These are phyloP conservation scores for Pomatostomus ruficeps DNA, from an alignment of 2,113 vertebrate species.

Conservation along the genomic window DNA sequence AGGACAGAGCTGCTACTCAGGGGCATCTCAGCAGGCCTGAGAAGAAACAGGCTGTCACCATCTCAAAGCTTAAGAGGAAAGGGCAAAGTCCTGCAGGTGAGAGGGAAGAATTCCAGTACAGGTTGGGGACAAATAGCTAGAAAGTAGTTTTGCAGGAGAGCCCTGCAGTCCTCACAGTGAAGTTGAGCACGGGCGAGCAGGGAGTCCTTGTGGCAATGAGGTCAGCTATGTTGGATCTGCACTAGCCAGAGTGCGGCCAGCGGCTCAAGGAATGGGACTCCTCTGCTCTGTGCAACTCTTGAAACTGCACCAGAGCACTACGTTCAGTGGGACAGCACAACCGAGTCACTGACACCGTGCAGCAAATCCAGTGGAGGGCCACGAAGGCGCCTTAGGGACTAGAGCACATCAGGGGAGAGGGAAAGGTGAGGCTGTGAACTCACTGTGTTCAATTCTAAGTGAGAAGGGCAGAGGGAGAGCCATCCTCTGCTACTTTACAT, in stretches of 20 bases:
- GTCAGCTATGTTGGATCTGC: neutral
- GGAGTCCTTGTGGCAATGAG: neutral
- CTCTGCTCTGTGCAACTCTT: neutral
- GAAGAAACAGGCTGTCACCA: neutral
- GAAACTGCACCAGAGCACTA: neutral
- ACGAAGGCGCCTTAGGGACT: accelerated
- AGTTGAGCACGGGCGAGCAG: neutral
- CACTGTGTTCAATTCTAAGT: neutral
- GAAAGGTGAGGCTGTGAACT: neutral
- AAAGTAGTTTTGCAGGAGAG: neutral
- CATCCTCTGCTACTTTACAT: neutral
- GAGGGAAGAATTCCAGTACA: neutral
- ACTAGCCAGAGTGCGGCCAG: neutral
- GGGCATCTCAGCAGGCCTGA: neutral
- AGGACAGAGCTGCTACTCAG: neutral
- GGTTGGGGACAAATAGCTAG: neutral
- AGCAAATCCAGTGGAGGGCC: neutral
- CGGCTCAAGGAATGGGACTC: neutral
- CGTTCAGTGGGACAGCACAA: neutral
- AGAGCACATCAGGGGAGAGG: neutral
- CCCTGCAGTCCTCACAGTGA: neutral
- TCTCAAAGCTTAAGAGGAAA: neutral
- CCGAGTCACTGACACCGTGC: neutral
- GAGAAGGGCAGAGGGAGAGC: neutral
- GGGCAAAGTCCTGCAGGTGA: accelerated